Evolutionary conservation across 2,113 vertebrate genomes (phyloP), one percentile per base, ranked within the genome.

Genomic region (Thinocorus orbignyianus): DNA sequence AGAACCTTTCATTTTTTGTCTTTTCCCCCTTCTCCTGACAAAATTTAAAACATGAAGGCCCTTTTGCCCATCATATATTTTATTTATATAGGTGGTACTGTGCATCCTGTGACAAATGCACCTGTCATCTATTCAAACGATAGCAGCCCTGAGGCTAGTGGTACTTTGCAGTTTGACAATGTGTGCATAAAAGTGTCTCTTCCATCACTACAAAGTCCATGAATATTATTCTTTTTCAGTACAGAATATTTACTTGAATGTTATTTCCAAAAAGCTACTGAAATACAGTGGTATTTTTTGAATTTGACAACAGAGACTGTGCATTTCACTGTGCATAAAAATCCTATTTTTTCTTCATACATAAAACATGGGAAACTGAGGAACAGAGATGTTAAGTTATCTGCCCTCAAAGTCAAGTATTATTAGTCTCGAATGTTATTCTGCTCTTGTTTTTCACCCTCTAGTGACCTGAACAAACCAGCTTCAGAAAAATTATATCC

Each of bases 31-130:
- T 57, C 84, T 88, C 78, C 46, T 93, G 81, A 70, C 82, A 87
- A 48, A 81, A 92, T 58, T 57, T 80, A 89, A 58, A 92, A 35
- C 71, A 73, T 4, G 22, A 65, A 64, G 76, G n/a, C 65, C 60
- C 71, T 93, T 85, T 62, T 85, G 35, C 57, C 78, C 48, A 8
- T 44, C 20, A 58, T 68, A 54, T 55, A 72, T 71, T 92, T 76
- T 72, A 73, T 94, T 96, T 96, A 68, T 82, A 57, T 73, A 35
- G 57, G 44, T 64, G 77, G 52, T 35, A 87, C 33, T 25, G 23
- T 76, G 64, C 39, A 58, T 31, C 62, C 93, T 86, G 70, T 95
- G 93, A 97, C 90, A 97, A 94, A 93, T 93, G 60, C 62, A 51
- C 49, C 86, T 96, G 93, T 79, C 95, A 94, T 10, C 68, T 24